These are phyloP conservation scores for Galagoides demidoff DNA, from an alignment of 2,797 vertebrate species.

Conservation along the genomic window DNA sequence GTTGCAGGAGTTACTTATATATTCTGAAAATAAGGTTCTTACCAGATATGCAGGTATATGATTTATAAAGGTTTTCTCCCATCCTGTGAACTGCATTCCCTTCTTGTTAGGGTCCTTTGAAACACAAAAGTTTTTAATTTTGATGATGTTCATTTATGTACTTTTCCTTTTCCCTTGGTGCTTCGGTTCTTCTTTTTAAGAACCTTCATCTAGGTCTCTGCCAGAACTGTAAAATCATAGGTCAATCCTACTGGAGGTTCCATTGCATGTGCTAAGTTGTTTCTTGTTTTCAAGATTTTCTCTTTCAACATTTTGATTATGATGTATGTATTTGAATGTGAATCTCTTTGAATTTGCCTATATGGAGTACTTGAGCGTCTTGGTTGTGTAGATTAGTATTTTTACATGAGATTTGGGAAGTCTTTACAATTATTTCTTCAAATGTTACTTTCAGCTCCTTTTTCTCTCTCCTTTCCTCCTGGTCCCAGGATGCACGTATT, in stretches of 20 bases:
- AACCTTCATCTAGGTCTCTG: background rate
- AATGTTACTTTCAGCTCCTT: background rate
- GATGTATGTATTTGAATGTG: background rate
- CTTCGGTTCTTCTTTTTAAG: background rate
- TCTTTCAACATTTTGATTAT: background rate
- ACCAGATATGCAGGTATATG: background rate
- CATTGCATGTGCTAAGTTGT: background rate
- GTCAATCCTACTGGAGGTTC: background rate
- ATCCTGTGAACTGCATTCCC: background rate
- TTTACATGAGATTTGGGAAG: background rate
- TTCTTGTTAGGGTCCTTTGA: background rate
- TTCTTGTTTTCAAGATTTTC: background rate
- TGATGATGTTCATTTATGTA: background rate
- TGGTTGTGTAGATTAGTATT: background rate
- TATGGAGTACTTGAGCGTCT: background rate
- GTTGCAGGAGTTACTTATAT: background rate
- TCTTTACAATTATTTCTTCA: background rate
- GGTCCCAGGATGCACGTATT: background rate
- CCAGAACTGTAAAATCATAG: background rate
- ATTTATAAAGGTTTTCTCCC: background rate
- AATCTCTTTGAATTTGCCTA: background rate
- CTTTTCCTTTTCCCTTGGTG: background rate
- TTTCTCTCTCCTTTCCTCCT: background rate
- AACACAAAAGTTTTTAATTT: background rate
- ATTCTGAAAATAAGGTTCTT: background rate